phyloP scores from a whole-genome alignment of 2,888 invertebrate species.

The Lepetodrilus schrolli region DNA sequence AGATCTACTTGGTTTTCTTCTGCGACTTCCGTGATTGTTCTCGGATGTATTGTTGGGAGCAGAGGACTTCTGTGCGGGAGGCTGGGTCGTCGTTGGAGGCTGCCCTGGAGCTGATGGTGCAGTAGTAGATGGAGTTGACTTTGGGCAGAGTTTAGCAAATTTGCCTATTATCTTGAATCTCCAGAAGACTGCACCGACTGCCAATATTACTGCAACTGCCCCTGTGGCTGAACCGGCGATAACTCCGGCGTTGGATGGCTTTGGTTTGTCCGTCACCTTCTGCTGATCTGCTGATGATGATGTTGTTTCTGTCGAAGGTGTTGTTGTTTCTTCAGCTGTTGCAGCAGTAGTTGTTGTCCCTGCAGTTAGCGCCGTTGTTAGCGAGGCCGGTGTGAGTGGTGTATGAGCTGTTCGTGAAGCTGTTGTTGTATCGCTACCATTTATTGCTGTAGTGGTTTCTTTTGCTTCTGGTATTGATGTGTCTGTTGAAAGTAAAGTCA shows the following conservation, averaged over 20 bases:
- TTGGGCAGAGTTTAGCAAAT: background rate
- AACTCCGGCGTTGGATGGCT: background rate
- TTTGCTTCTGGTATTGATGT: background rate
- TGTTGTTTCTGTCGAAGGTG: background rate
- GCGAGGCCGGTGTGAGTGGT: background rate
- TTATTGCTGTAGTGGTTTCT: background rate
- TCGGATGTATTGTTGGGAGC: background rate
- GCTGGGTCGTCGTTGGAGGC: background rate
- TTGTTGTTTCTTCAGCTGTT: background rate
- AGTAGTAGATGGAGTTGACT: background rate
- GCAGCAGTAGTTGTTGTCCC: background rate
- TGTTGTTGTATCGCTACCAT: background rate
- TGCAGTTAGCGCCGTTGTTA: background rate
- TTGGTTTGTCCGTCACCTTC: background rate
- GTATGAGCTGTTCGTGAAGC: background rate
- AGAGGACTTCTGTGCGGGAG: background rate
- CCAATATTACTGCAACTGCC: background rate
- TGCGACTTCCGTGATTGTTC: background rate
- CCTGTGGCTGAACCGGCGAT: constrained; percentile 11
- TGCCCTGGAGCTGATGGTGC: background rate
- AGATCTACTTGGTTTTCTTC: background rate
- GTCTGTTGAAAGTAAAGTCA: background rate
- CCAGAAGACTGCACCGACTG: background rate
- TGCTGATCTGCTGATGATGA: background rate
- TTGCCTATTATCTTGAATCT: background rate